Base-by-base conservation (phyloP, 2,888 invertebrate genomes). In the Acanthosepion esculentum region DNA sequence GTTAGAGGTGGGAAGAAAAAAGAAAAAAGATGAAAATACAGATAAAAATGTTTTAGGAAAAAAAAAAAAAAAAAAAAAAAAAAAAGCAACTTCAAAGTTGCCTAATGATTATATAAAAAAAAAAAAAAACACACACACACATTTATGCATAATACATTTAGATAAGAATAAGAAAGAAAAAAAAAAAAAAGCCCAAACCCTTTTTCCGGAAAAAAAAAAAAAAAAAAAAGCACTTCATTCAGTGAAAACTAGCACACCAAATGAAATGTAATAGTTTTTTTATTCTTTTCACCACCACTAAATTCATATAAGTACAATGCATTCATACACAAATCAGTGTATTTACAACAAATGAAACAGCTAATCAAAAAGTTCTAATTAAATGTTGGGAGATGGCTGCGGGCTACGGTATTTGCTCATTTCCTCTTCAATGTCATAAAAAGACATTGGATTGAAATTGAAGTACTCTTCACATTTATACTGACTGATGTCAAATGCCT, bases 261-360 rank as follows among this genome's bases (percentile, higher is more conserved):
- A 78, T 78, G n/a, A 78, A 33, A 78, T 78, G 33, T 33, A 78
- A 78, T 33, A 78, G 33, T 33, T 78, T 78, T 78, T 78, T 78
- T 78, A 78, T 78, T 78, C 78, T 78, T 78, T 78, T 78, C n/a
- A 78, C n/a, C 78, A n/a, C n/a, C n/a, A 78, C 78, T 78, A 78
- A 78, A 15, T 78, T 15, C 78, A 78, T 78, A 15, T n/a, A 33
- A n/a, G 33, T 78, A 78, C 78, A 78, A 78, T 59, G 6, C 59
- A 78, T 78, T n/a, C 78, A 78, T 78, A 78, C n/a, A 33, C 78
- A 15, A 78, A 15, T 33, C n/a, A 78, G 78, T n/a, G n/a, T 78
- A 33, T 78, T 33, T 78, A 78, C 78, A 78, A 78, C 33, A 78
- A 78, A 15, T 33, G 33, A 33, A 78, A 78, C 78, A 78, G n/a